Percentiles rank a stretch among this genome's conserved stretches.
These are phyloP conservation scores for Sinosuthora webbiana DNA, from an alignment of 2,113 vertebrate species.

Conservation along the genomic window DNA sequence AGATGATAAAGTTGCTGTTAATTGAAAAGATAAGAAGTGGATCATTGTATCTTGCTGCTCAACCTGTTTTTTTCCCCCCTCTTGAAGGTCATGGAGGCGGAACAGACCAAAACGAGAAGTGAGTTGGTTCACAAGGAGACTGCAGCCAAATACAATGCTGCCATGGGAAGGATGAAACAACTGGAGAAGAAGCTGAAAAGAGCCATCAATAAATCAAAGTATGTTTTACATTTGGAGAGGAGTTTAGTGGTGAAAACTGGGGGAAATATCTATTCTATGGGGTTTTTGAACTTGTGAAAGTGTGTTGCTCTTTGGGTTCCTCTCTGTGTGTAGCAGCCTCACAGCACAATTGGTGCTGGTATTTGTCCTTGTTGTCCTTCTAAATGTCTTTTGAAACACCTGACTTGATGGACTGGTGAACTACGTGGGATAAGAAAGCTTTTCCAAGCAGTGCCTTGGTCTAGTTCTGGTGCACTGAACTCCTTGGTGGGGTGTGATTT, in stretches of 20 bases:
- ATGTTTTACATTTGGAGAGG: neutral
- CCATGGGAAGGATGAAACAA: slow-evolving; percentile 92
- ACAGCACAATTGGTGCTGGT: neutral
- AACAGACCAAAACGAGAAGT: slow-evolving; percentile 90
- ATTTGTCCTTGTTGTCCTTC: neutral
- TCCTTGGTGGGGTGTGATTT: rapidly evolving
- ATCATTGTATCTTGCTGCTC: neutral
- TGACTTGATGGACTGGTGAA: neutral
- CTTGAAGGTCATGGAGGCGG: slow-evolving; percentile 93
- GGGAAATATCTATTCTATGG: rapidly evolving
- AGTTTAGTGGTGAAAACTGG: neutral
- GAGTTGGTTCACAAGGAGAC: slow-evolving; percentile 94
- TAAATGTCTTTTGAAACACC: neutral
- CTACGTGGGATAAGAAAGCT: neutral
- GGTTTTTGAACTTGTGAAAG: neutral
- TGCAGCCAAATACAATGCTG: slow-evolving; percentile 88
- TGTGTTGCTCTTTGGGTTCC: neutral
- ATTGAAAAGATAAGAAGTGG: neutral
- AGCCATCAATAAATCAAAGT: slow-evolving; percentile 97
- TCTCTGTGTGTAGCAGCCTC: neutral
- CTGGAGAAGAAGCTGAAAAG: slow-evolving; percentile 97
- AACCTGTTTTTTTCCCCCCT: slow-evolving; percentile 4
- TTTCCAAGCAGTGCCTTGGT: neutral
- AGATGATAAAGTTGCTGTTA: neutral
- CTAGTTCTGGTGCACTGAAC: neutral